Base-by-base conservation (phyloP, 1,140 invertebrate genomes). In the Elysia chlorotica region DNA sequence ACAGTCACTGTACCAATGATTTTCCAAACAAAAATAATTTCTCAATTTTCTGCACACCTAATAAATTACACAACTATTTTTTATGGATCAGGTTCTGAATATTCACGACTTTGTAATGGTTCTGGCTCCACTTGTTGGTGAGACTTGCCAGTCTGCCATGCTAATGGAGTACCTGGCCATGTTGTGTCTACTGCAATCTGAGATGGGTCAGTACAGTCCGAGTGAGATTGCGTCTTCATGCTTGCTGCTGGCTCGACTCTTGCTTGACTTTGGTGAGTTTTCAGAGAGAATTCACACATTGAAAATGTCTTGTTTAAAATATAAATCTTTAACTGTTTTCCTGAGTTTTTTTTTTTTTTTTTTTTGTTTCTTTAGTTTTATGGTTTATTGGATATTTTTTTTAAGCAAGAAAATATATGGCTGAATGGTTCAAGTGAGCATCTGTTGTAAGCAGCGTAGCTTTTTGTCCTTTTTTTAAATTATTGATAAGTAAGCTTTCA, bases 131-230 rank as follows among this genome's bases (percentile, higher is more conserved):
- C 35, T 85, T 6, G 76, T 78, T 10, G 65, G 61, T 23, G 66
- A 81, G 37, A 79, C 79, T 35, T 59, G 59, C 10, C 71, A 77
- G 6, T 72, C 76, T 28, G 72, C 76, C 33, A 80, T 70, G 63
- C 73, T 86, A 33, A 70, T 83, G 2, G 82, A 87, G 61, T 86
- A 86, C 62, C 79, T 86, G 19, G 82, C 81, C 74, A 85, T 86
- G 70, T 71, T 87, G 61, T 80, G 78, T 59, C 65, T 85, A 21
- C 79, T 86, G 19, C 83, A 86, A 62, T 77, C 84, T n/a, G 82
- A 86, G 62, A 81, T 87, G 78, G 82, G 83, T 10, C 77, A 79
- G 57, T 87, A 83, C 71, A 83, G 81, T 59, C 78, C 81, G 31
- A 80, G 82, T 23, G 79, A 83, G 61, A 79, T 84, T 28, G 86